These are phyloP conservation scores for Mythimna ferrago DNA, from an alignment of 2,888 invertebrate species.

Conservation along the genomic window DNA sequence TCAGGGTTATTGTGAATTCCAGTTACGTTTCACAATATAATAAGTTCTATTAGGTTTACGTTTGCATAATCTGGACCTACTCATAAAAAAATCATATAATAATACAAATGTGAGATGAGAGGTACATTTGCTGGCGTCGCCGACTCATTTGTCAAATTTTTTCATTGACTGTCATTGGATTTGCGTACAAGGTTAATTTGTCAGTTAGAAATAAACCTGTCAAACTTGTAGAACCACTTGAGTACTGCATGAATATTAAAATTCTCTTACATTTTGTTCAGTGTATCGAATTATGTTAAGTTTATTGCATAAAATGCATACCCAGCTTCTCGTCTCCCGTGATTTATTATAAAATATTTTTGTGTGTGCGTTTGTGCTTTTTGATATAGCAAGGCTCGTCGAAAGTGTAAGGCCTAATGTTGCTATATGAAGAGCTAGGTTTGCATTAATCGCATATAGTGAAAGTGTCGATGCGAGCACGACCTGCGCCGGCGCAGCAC, in stretches of 20 bases:
- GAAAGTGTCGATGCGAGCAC: conserved; percentile 80
- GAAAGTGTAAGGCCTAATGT: conserved; percentile 73
- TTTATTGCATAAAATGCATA: conserved; percentile 48
- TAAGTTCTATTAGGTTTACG: not conserved
- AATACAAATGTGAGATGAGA: not conserved
- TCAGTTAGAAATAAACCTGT: conserved; percentile 54
- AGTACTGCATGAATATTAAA: conserved; percentile 63
- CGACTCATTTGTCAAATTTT: conserved; percentile 38
- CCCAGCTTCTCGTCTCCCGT: not conserved
- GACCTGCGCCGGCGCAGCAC: conserved; percentile 61
- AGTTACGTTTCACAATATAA: not conserved
- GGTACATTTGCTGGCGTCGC: conserved; percentile 3
- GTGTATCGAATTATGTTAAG: conserved; percentile 57
- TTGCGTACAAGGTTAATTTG: conserved; percentile 47
- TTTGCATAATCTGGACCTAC: not conserved
- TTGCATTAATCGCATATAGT: conserved; percentile 74
- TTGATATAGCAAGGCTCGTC: conserved; percentile 54
- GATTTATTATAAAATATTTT: conserved; percentile 1
- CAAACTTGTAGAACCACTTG: conserved; percentile 60
- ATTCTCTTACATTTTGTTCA: conserved; percentile 55
- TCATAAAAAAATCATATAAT: not conserved
- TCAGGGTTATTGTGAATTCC: conserved; percentile 20
- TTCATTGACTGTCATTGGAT: conserved; percentile 51
- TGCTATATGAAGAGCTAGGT: conserved; percentile 46
- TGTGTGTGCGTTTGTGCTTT: conserved; percentile 14